Evolutionary conservation across 2,888 invertebrate species (phyloP), one percentile per base, ranked within the genome.

Genomic region (Hofmannophila pseudospretella): DNA sequence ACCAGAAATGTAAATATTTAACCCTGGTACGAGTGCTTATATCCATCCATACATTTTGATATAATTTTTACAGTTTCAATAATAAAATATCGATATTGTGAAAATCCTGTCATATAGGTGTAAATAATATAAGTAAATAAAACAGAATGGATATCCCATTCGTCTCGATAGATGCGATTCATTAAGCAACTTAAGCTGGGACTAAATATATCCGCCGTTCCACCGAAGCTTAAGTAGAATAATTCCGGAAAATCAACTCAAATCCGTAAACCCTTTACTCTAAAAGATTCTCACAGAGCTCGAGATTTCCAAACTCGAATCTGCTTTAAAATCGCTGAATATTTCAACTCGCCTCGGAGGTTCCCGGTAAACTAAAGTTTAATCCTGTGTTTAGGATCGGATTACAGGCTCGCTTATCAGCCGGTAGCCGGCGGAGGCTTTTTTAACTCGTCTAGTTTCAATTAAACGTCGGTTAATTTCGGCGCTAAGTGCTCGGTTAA

Each of bases 381-480:
- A 70, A 77, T 67, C 68, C 68, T 57, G 74, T 78, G 77, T 78
- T 81, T 75, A 71, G 70, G 58, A 60, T 58, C 44, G 70, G 76
- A 70, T 81, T 73, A 77, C 57, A 41, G 46, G 48, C 46, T 52
- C 54, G 55, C 67, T 80, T 77, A 78, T 79, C 80, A 68, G 64
- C 58, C 49, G 60, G 60, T 51, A 60, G 56, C 59, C 61, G 53
- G 49, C 44, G 48, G 51, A 44, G 52, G 53, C 59, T 75, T 77
- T 79, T 75, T 66, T 60, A 55, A 59, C 61, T 66, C 67, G 62
- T 68, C 75, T 73, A 79, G 76, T 85, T 84, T 82, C 82, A 85
- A 85, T 86, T 84, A 81, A 74, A 54, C 64, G 63, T 66, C 67
- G 63, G 75, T 80, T 84, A 80, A 84, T 81, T 76, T 72, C 60